Base-by-base conservation (phyloP, 1,140 invertebrate species). In the Bombus soroeensis region DNA sequence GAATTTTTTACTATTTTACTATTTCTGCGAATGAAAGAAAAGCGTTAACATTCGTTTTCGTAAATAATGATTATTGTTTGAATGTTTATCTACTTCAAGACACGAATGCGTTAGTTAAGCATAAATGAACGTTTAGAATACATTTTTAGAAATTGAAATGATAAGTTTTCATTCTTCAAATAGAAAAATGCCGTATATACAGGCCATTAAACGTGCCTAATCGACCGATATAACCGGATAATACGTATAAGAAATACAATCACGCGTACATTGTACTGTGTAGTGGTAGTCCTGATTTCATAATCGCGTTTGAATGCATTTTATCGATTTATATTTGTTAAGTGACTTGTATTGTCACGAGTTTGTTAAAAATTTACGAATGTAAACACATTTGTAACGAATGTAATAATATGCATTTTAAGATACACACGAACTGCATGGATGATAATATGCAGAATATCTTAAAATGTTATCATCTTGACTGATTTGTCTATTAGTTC, bases 381-480 rank as follows among this genome's bases (percentile, higher is more conserved):
- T 72, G 39, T 71, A 72, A 34, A 57, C 73, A 71, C 28, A 81
- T 59, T 85, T 41, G 13, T 53, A 18, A 47, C 41, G 22, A 47
- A 79, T 22, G 28, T 71, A 76, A 83, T 57, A 66, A 86, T 73
- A 77, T 81, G 86, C 83, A 90, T 90, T 90, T 91, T 85, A 81
- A 68, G 43, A 83, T 90, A 83, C 75, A 88, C 76, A 83, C 76
- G 62, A 85, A 92, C 85, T 92, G 85, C 73, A 79, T 86, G 10
- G 85, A 72, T 53, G 73, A 78, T 77, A 68, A 71, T 53, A 73
- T 32, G 32, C 59, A 71, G 57, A 64, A 73, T 15, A 77, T 85
- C 72, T 47, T 85, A 43, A 72, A 53, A 80, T 62, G 76, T 79
- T 84, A 84, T 78, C 43, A 34, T 71, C 39, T 59, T n/a, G 82